Evolutionary conservation across 2,113 vertebrate genomes (phyloP).

Genomic region (Petromus typicus): DNA sequence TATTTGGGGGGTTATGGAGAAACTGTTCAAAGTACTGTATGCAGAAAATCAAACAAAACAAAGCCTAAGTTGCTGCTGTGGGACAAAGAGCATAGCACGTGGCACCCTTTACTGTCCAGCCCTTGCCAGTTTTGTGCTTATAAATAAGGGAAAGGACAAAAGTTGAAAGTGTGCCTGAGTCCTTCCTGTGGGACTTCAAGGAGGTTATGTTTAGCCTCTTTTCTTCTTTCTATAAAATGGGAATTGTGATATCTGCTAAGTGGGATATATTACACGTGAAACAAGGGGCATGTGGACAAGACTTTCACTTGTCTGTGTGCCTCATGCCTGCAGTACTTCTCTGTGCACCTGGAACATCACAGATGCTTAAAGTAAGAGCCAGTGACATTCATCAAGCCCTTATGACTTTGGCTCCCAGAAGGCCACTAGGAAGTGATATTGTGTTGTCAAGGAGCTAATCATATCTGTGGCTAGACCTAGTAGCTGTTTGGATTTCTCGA

Average conservation of each 20-base stretch:
- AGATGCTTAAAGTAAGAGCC: fast-evolving
- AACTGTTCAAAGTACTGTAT: neutral
- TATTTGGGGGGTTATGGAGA: neutral
- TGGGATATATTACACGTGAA: neutral
- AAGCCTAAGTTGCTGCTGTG: neutral
- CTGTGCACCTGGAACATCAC: neutral
- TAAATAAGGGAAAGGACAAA: neutral
- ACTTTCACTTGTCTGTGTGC: neutral
- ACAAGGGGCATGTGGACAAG: fast-evolving
- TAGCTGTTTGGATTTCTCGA: neutral
- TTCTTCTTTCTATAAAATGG: neutral
- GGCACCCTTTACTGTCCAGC: neutral
- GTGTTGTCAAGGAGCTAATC: neutral
- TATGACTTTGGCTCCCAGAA: neutral
- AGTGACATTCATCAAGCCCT: neutral
- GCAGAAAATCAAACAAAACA: neutral
- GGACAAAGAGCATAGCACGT: too few relatives aligned
- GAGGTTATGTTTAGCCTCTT: neutral
- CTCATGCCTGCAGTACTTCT: neutral
- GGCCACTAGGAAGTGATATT: neutral
- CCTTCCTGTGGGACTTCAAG: neutral
- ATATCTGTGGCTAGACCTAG: neutral
- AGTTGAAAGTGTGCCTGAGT: neutral
- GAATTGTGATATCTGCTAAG: too few relatives aligned
- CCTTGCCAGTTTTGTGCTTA: neutral